A percentile compares a stretch with the other conserved stretches of the same genome.
Evolutionary conservation across 2,113 vertebrate genomes (phyloP).

Genomic region (Lethenteron camtschaticum): DNA sequence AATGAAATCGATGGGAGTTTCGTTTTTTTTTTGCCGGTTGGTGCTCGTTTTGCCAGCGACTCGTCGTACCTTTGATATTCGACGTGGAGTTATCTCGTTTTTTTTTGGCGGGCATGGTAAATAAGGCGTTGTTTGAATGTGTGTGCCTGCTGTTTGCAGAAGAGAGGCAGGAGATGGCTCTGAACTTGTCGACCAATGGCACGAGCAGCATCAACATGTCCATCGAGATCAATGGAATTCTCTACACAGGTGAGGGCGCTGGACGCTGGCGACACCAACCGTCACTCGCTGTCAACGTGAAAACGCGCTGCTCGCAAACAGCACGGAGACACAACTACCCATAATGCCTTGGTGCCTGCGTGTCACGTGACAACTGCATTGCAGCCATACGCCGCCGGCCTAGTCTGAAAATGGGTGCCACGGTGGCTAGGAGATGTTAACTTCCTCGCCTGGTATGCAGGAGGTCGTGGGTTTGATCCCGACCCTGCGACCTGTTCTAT

Average conservation of each 20-base stretch:
- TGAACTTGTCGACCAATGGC: constrained; percentile 92
- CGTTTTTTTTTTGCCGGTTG: too few relatives aligned
- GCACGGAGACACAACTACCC: constrained; percentile 84
- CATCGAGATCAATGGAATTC: constrained; percentile 99
- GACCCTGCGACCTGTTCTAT: too few relatives aligned
- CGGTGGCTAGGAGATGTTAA: too few relatives aligned
- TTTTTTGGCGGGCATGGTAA: too few relatives aligned
- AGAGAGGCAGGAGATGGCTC: constrained; percentile 89
- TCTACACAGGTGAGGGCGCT: constrained; percentile 94
- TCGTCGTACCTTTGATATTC: too few relatives aligned
- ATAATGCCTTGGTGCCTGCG: constrained; percentile 41
- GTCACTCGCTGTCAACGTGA: too few relatives aligned
- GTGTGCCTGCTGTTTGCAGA: constrained; percentile 33
- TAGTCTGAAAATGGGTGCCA: too few relatives aligned
- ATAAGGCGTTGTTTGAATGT: neutral
- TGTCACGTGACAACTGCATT: constrained; percentile 65
- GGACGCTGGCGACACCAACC: constrained; percentile 6
- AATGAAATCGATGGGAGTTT: too few relatives aligned
- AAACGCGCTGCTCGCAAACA: constrained; percentile 45
- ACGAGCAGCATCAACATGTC: constrained; percentile 99
- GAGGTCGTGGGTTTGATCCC: too few relatives aligned
- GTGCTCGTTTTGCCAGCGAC: too few relatives aligned
- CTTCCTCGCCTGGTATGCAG: too few relatives aligned
- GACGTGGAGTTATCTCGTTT: too few relatives aligned
- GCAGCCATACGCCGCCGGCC: constrained; percentile 41